Evolutionary conservation across 2,888 invertebrate genomes (phyloP).

Genomic region (Latheticus oryzae): DNA sequence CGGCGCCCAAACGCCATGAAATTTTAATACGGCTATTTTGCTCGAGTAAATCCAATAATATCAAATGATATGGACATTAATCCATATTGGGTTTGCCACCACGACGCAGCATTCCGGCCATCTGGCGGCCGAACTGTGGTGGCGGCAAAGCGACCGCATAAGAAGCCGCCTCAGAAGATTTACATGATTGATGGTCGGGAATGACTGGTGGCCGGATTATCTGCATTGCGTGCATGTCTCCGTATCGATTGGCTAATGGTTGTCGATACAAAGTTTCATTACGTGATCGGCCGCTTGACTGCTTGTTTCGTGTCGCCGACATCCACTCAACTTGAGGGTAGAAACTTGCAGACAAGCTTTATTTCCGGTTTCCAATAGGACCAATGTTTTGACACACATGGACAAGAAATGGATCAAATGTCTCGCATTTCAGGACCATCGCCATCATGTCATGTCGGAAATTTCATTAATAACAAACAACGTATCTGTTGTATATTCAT

Average conservation of each 20-base stretch:
- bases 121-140: conserved; percentile 35
- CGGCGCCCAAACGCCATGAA: conserved; percentile 22
- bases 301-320: conserved; percentile 40
- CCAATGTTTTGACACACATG: no score
- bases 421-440: no score
- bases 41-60: conserved; percentile 36
- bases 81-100: conserved; percentile 37
- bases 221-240: conserved; percentile 62
- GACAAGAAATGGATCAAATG: no score
- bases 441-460: no score
- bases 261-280: conserved; percentile 54
- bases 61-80: conserved; percentile 42
- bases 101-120: conserved; percentile 33
- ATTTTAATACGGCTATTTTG: conserved; percentile 36
- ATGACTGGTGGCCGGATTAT: conserved; percentile 61
- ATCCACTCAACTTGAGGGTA: conserved; percentile 38
- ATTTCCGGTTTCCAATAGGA: no score
- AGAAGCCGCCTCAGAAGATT: conserved; percentile 55
- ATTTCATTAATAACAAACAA: no score
- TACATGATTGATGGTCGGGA: conserved; percentile 62
- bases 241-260: conserved; percentile 54
- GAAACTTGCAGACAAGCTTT: no score
- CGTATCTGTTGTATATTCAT: no score
- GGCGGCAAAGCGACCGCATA: conserved; percentile 33
- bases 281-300: conserved; percentile 45